Evolutionary conservation across 2,888 invertebrate genomes (phyloP).

Genomic region (Brachynemurus nebulosus): DNA sequence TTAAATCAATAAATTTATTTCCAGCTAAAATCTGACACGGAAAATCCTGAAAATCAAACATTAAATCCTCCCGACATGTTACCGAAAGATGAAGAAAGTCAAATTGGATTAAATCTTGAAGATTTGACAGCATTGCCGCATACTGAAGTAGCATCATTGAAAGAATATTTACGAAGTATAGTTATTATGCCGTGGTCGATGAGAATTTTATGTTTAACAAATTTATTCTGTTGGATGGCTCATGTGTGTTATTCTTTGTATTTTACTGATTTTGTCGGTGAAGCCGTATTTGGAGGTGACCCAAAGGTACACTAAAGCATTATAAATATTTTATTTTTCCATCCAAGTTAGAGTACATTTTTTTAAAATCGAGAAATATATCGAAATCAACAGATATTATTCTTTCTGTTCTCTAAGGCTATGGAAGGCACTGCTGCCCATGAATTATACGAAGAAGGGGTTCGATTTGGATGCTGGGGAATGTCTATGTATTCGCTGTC

Average conservation of each 20-base stretch:
- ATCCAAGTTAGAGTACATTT: background rate
- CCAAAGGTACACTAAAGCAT: too few relatives aligned
- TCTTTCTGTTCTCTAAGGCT: slow-evolving; percentile 40
- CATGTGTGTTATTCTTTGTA: slow-evolving; percentile 93
- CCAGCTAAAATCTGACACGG: slow-evolving; percentile 3
- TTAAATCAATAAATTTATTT: background rate
- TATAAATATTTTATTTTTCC: background rate
- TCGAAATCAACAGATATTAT: background rate
- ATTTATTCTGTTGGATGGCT: slow-evolving; percentile 97
- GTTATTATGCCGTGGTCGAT: slow-evolving; percentile 83
- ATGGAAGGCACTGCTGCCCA: slow-evolving; percentile 48
- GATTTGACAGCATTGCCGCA: background rate
- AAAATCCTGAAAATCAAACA: slow-evolving; percentile 9
- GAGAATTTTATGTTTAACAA: slow-evolving; percentile 77
- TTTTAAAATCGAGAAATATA: too few relatives aligned
- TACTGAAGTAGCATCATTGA: slow-evolving; percentile 32
- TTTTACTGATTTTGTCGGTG: slow-evolving; percentile 92
- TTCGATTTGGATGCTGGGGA: slow-evolving; percentile 90
- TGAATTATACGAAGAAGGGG: slow-evolving; percentile 73
- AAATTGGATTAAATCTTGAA: slow-evolving; percentile 4
- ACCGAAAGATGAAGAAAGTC: slow-evolving; percentile 10
- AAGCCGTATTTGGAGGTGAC: slow-evolving; percentile 77
- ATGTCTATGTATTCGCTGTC: slow-evolving; percentile 95
- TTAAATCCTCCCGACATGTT: slow-evolving; percentile 1
- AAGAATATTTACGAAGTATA: slow-evolving; percentile 78